Conservation (phyloP, 2,113 vertebrate genomes). For the Trematomus loennbergii region DNA sequence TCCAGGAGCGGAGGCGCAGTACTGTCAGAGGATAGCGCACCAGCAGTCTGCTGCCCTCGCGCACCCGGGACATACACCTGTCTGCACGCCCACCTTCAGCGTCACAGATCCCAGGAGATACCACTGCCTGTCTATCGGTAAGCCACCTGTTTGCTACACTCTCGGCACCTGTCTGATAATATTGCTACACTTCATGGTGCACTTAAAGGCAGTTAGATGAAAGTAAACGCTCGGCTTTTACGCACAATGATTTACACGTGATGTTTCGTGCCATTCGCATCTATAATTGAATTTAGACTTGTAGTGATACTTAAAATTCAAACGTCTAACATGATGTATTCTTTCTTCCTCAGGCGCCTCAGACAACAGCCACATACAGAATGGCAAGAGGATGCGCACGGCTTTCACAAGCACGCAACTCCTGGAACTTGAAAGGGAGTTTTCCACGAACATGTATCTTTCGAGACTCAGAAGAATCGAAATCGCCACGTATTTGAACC, state of each 20-base stretch:
- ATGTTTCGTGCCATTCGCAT: neutral
- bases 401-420: slow-evolving; percentile 99
- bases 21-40: slow-evolving; percentile 89
- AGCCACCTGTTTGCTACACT: slow-evolving; percentile 64
- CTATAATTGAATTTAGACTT: neutral
- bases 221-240: slow-evolving; percentile 22
- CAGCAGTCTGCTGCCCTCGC: slow-evolving; percentile 84
- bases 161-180: slow-evolving; percentile 19
- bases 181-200: neutral
- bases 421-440: slow-evolving; percentile 96
- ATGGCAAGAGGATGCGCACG: slow-evolving; percentile 97
- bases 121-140: slow-evolving; percentile 96
- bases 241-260: slow-evolving; percentile 33
- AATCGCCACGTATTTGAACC: slow-evolving; percentile 96
- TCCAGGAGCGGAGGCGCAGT: slow-evolving; percentile 86
- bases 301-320: neutral
- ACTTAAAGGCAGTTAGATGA: neutral
- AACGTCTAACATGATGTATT: neutral
- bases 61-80: slow-evolving; percentile 91
- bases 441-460: slow-evolving; percentile 99
- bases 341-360: slow-evolving; percentile 83
- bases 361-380: slow-evolving; percentile 90
- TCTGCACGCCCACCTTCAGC: slow-evolving; percentile 92
- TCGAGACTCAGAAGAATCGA: slow-evolving; percentile 96
- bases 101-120: slow-evolving; percentile 95